Base-by-base conservation (phyloP, 92 coral and sea anemone species). In the Porites cylindrica region DNA sequence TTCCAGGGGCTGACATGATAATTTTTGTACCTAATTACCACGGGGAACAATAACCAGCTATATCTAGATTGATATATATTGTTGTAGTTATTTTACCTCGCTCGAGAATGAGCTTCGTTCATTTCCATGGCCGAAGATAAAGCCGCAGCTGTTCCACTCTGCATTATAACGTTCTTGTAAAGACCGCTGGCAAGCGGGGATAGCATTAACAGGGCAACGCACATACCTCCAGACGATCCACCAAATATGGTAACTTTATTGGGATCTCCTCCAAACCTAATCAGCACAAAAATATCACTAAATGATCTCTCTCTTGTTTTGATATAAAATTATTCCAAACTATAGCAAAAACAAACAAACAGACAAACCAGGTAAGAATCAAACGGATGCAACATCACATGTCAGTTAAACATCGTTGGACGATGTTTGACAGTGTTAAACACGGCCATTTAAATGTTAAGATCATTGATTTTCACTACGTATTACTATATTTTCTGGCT, bases 111-210 rank as follows among this genome's bases (percentile, higher is more conserved):
- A 24, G 87, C 87, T 51, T 83, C 73, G 21, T 83, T 50, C 51
- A 19, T 73, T 17, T 72, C 80, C 71, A 83, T 3, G 14, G 51
- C 16, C 18, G 81, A 73, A 21, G 71, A 80, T 2, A 85, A 70
- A 58, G 87, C 66, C 7, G 63, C 81, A n/a, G 93, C 91, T 7
- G 90, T 75, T 24, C 95, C 95, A 77, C 93, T 89, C 70, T 90
- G 88, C 68, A 89, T 75, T 63, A 92, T 85, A 53, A 65, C 69
- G 63, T 82, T 81, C 77, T 53, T 85, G 20, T 73, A 92, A 78
- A 90, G 77, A 32, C 95, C 95, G 50, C 65, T 84, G 71, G 90
- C 74, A 78, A 92, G 78, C 23, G 93, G 91, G 54, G 95, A 92
- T 38, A 92, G 70, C 82, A 92, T 85, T 13, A 80, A 56, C 47